A percentile compares a stretch with the other conserved stretches of the same genome.
Conservation (phyloP, 2,113 vertebrate species). For the Aptenodytes forsteri region DNA sequence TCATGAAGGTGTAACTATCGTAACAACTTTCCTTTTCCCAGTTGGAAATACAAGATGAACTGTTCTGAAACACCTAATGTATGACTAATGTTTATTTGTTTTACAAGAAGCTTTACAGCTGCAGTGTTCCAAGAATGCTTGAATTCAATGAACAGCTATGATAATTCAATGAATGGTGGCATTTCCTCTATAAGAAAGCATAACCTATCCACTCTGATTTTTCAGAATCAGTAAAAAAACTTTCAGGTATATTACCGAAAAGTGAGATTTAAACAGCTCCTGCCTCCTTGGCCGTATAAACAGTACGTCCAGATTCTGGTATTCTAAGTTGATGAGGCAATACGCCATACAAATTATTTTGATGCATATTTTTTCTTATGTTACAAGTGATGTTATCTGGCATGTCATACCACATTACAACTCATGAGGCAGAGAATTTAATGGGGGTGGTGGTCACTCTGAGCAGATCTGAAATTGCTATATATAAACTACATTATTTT, state of each 20-base stretch:
- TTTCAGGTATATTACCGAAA: slow-evolving; percentile 17
- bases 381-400: slow-evolving; percentile 24
- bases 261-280: slow-evolving; percentile 46
- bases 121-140: slow-evolving; percentile 53
- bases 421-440: not conserved
- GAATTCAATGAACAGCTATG: slow-evolving; percentile 62
- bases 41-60: slow-evolving; percentile 34
- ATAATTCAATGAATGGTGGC: slow-evolving; percentile 53
- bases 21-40: slow-evolving; percentile 45
- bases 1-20: slow-evolving; percentile 60
- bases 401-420: not conserved
- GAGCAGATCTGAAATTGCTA: not conserved
- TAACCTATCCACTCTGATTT: slow-evolving; percentile 48
- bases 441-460: not conserved
- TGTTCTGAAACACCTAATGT: slow-evolving; percentile 45
- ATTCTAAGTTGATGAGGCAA: not conserved
- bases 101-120: slow-evolving; percentile 36
- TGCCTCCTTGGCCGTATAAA: not conserved
- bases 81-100: slow-evolving; percentile 57
- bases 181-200: slow-evolving; percentile 28
- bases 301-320: not conserved
- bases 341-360: not conserved
- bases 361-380: not conserved
- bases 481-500: not conserved
- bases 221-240: slow-evolving; percentile 44